Percentiles rank a stretch among this genome's conserved stretches.
Evolutionary conservation across 2,888 invertebrate genomes (phyloP).

Genomic region (Drosophila maculinotata): DNA sequence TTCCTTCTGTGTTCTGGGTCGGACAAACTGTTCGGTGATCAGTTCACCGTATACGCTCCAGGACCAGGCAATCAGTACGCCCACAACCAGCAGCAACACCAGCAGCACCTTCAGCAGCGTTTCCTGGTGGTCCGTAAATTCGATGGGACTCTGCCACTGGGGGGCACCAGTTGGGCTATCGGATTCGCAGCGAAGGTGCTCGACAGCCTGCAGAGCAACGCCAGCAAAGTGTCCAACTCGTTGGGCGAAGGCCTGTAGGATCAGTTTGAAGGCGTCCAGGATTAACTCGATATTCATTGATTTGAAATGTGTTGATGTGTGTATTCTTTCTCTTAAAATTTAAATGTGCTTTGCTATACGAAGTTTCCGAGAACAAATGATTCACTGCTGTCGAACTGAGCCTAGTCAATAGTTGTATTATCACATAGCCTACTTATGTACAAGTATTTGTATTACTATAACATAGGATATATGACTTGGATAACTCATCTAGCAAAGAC

Average conservation of each 20-base stretch:
- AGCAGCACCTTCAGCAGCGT: constrained; percentile 90
- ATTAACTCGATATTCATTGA: constrained; percentile 78
- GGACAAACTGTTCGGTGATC: constrained; percentile 91
- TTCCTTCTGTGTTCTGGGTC: constrained; percentile 91
- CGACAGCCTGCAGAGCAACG: constrained; percentile 61
- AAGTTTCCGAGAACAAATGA: constrained; percentile 43
- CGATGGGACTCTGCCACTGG: constrained; percentile 77
- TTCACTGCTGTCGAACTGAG: constrained; percentile 48
- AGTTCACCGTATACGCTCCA: constrained; percentile 87
- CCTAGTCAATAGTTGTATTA: no score
- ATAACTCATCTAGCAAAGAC: no score
- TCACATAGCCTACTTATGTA: no score
- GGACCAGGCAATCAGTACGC: constrained; percentile 89
- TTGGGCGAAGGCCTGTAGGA: constrained; percentile 73
- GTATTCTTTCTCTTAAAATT: constrained; percentile 20
- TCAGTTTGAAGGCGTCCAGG: constrained; percentile 65
- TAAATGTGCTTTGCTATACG: constrained; percentile 40
- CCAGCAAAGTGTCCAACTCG: no score
- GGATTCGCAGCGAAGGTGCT: constrained; percentile 61
- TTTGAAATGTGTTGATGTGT: constrained; percentile 20
- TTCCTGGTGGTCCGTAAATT: constrained; percentile 88
- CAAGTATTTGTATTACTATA: no score
- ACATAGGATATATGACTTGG: no score
- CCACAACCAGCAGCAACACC: constrained; percentile 88
- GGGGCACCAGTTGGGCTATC: constrained; percentile 60